Evolutionary conservation across 2,113 vertebrate genomes (phyloP).

Genomic region (Anarhynchus alexandrinus): DNA sequence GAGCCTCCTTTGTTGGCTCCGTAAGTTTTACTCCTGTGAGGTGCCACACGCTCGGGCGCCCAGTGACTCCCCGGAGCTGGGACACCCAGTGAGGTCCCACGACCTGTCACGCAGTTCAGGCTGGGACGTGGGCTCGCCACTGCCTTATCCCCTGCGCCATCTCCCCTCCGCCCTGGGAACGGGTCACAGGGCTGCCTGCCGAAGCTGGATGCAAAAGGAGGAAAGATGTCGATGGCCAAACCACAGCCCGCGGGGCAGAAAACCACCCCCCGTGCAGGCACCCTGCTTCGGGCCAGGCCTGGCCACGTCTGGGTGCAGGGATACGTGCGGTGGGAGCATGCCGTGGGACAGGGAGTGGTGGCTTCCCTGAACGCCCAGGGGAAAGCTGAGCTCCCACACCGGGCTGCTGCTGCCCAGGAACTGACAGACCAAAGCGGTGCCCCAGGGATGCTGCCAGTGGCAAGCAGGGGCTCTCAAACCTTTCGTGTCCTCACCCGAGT

Average conservation of each 20-base stretch:
- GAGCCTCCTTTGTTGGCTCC: not conserved
- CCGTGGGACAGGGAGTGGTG: no score
- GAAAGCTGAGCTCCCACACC: no score
- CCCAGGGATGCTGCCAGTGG: no score
- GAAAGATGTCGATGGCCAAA: not conserved
- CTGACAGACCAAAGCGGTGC: no score
- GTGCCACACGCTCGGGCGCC: accelerated
- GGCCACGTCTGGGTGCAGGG: no score
- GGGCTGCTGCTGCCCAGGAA: no score
- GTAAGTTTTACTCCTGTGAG: not conserved
- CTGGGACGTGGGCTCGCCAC: not conserved
- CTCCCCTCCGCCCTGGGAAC: not conserved
- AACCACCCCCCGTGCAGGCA: not conserved
- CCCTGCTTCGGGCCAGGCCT: not conserved
- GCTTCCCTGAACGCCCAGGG: not conserved
- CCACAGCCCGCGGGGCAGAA: not conserved
- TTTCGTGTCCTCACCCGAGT: no score
- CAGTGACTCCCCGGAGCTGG: not conserved
- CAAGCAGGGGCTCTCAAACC: no score
- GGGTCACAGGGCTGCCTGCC: not conserved
- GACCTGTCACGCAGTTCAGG: not conserved
- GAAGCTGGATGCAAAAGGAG: not conserved
- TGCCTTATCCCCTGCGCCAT: accelerated
- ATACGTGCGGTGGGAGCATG: accelerated
- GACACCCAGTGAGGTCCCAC: not conserved